phyloP scores from a whole-genome alignment of 92 coral and sea anemone species.

The Parazoanthus atlanticus region DNA sequence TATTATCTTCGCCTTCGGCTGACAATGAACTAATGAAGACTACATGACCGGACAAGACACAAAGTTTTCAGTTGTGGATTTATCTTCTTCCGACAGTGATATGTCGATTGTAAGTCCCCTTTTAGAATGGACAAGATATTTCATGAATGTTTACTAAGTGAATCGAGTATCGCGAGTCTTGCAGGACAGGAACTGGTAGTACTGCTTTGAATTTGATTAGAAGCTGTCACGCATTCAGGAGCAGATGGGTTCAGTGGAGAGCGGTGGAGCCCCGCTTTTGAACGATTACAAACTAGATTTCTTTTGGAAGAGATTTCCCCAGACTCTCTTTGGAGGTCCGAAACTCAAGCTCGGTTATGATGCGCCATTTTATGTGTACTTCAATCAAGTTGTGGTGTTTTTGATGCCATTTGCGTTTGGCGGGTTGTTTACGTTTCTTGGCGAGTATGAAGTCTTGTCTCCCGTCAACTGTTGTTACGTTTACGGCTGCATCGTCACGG shows the following conservation, averaged over 20 bases:
- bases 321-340: slow-evolving; percentile 86
- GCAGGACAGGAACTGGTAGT: slow-evolving; percentile 14
- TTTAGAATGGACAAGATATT: background rate
- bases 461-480: slow-evolving; percentile 70
- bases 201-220: background rate
- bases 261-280: slow-evolving; percentile 88
- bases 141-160: background rate
- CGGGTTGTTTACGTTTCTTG: slow-evolving; percentile 77
- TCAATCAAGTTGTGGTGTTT: slow-evolving; percentile 81
- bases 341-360: slow-evolving; percentile 87
- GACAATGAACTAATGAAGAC: background rate
- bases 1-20: background rate
- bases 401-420: slow-evolving; percentile 76
- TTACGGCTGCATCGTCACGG: slow-evolving; percentile 71
- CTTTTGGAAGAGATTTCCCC: slow-evolving; percentile 90
- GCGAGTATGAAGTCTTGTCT: slow-evolving; percentile 70
- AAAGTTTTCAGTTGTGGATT: background rate
- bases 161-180: background rate
- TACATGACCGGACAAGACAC: background rate
- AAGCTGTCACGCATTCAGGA: slow-evolving; percentile 17
- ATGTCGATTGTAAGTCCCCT: background rate
- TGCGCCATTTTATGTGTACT: slow-evolving; percentile 84
- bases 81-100: background rate
- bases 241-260: slow-evolving; percentile 79
- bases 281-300: slow-evolving; percentile 98